Percentiles rank a stretch among this genome's conserved stretches.
These are phyloP conservation scores for Chloebia gouldiae DNA, from an alignment of 2,113 vertebrate species.

Conservation along the genomic window DNA sequence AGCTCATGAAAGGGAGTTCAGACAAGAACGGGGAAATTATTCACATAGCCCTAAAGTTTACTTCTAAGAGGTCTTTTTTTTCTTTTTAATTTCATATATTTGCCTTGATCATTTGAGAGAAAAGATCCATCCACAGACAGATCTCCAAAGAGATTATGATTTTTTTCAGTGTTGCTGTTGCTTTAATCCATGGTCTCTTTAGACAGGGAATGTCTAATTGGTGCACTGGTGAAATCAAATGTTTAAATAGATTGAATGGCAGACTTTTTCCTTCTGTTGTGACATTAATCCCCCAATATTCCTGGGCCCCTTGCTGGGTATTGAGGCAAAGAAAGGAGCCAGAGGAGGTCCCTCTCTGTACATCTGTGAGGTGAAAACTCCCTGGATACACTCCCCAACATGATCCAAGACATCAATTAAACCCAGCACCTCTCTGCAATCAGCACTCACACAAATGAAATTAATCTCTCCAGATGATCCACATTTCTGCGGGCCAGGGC, in stretches of 20 bases:
- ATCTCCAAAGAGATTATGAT: conserved; percentile 56
- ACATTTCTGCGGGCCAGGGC: background rate
- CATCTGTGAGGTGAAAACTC: conserved; percentile 59
- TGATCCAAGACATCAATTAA: conserved; percentile 53
- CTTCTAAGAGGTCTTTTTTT: conserved; percentile 25
- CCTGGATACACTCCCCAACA: conserved; percentile 29
- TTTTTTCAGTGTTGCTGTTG: conserved; percentile 22
- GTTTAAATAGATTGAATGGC: conserved; percentile 52
- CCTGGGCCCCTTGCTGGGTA: conserved; percentile 8
- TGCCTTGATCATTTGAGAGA: conserved; percentile 61
- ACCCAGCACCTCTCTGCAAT: conserved; percentile 4
- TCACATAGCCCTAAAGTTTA: conserved; percentile 19
- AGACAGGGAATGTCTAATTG: conserved; percentile 69
- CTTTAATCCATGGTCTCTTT: conserved; percentile 42
- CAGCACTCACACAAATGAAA: background rate
- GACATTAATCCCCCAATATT: conserved; percentile 63
- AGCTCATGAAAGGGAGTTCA: conserved; percentile 8
- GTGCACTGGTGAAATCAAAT: conserved; percentile 63
- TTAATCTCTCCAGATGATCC: background rate
- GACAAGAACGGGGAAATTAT: conserved; percentile 4
- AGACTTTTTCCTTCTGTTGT: conserved; percentile 63
- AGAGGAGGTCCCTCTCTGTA: conserved; percentile 53
- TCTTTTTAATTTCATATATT: conserved; percentile 14
- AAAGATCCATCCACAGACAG: background rate
- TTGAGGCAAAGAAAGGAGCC: conserved; percentile 65